Evolutionary conservation across 2,888 invertebrate genomes (phyloP).

Genomic region (Asteroscopus sphinx): DNA sequence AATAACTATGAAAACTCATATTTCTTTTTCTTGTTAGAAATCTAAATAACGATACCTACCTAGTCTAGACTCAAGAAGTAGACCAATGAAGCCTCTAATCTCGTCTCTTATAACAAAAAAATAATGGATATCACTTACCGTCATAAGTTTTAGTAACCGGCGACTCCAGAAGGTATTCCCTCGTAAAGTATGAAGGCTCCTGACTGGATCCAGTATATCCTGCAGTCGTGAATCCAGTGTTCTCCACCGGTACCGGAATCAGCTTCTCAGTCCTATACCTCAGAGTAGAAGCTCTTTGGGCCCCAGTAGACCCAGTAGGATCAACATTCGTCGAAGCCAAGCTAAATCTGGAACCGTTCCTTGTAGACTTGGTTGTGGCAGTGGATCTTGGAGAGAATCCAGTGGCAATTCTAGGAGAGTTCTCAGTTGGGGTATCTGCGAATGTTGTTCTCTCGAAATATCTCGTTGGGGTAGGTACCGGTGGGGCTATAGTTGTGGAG

Average conservation of each 20-base stretch:
- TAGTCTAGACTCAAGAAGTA: too few species aligned
- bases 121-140: slow-evolving; percentile 70
- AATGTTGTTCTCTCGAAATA: slow-evolving; percentile 43
- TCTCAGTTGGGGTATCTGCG: slow-evolving; percentile 36
- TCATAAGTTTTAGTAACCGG: slow-evolving; percentile 85
- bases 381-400: slow-evolving; percentile 42
- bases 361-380: slow-evolving; percentile 35
- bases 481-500: slow-evolving; percentile 45
- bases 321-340: slow-evolving; percentile 18
- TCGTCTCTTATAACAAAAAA: too few species aligned
- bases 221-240: slow-evolving; percentile 72
- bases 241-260: slow-evolving; percentile 72
- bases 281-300: slow-evolving; percentile 38
- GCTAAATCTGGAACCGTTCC: slow-evolving; percentile 31
- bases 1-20: too few species aligned
- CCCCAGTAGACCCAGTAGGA: slow-evolving; percentile 40
- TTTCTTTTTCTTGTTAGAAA: too few species aligned
- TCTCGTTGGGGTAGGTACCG: slow-evolving; percentile 27
- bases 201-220: slow-evolving; percentile 72
- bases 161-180: slow-evolving; percentile 84
- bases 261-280: slow-evolving; percentile 62
- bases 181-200: slow-evolving; percentile 82
- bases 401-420: slow-evolving; percentile 36
- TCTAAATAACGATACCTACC: too few species aligned
- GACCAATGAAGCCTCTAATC: too few species aligned